These are phyloP conservation scores for Carduelis carduelis DNA, from an alignment of 2,797 vertebrate genomes.

Conservation along the genomic window DNA sequence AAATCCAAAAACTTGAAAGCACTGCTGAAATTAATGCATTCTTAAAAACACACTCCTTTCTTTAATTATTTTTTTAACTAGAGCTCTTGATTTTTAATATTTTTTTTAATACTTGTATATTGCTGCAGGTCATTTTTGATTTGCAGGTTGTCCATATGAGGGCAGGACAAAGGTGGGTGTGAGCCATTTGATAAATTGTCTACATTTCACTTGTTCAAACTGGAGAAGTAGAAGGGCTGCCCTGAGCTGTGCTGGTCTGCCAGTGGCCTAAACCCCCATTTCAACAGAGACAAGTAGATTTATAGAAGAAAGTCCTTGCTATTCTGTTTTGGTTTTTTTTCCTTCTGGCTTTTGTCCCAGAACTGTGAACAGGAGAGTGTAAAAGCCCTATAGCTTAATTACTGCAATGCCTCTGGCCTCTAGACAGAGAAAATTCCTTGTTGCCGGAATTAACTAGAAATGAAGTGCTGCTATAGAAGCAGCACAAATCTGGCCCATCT, in stretches of 20 bases:
- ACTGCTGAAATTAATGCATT: background rate
- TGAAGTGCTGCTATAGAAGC: background rate
- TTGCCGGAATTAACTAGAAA: background rate
- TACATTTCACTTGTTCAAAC: background rate
- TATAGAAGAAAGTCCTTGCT: background rate
- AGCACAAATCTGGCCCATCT: background rate
- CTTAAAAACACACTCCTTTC: background rate
- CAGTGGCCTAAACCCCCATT: background rate
- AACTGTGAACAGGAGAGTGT: background rate
- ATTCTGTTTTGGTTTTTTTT: background rate
- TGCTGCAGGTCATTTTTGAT: background rate
- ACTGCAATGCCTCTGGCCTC: background rate
- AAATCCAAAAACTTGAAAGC: background rate
- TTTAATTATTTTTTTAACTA: background rate
- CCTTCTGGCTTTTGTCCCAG: background rate
- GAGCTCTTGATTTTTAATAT: background rate
- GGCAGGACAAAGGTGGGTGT: background rate
- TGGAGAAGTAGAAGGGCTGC: background rate
- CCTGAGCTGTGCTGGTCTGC: background rate
- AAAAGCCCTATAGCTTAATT: background rate
- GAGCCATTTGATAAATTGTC: background rate
- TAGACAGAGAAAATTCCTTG: background rate
- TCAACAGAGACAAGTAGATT: background rate
- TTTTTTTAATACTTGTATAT: fast-evolving
- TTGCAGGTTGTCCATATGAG: background rate